Percentiles rank a stretch among this genome's conserved stretches.
These are phyloP conservation scores for Phymanthus crucifer DNA, from an alignment of 92 coral and sea anemone species.

Conservation along the genomic window DNA sequence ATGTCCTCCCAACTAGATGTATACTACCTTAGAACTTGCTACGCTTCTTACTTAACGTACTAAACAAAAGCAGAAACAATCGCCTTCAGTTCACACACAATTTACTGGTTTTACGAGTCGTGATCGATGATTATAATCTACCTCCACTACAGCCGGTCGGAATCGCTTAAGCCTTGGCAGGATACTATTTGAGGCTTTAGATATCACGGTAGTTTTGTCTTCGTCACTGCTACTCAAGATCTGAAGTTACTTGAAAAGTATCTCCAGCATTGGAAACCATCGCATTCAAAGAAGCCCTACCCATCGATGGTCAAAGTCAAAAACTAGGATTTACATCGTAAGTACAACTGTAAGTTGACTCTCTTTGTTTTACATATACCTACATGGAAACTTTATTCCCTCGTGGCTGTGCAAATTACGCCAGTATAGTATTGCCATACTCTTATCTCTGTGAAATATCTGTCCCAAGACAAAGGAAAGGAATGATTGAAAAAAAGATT, in stretches of 20 bases:
- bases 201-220: neutral
- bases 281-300: neutral
- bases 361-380: neutral
- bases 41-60: too few species aligned
- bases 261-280: neutral
- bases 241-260: neutral
- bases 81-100: neutral
- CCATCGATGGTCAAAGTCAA: neutral
- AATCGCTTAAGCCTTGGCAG: slow-evolving; percentile 3
- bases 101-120: neutral
- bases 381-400: too few species aligned
- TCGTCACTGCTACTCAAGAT: neutral
- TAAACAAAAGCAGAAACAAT: neutral
- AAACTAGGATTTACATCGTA: neutral
- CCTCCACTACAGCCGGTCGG: neutral
- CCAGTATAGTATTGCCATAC: too few species aligned
- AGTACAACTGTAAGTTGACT: neutral
- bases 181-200: neutral
- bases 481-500: too few species aligned
- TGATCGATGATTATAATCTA: neutral
- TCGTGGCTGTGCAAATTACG: neutral
- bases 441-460: too few species aligned
- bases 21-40: too few species aligned
- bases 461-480: too few species aligned
- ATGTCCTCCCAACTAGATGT: neutral